Base-by-base conservation (phyloP, 2,888 invertebrate genomes). In the Cotesia congregata region DNA sequence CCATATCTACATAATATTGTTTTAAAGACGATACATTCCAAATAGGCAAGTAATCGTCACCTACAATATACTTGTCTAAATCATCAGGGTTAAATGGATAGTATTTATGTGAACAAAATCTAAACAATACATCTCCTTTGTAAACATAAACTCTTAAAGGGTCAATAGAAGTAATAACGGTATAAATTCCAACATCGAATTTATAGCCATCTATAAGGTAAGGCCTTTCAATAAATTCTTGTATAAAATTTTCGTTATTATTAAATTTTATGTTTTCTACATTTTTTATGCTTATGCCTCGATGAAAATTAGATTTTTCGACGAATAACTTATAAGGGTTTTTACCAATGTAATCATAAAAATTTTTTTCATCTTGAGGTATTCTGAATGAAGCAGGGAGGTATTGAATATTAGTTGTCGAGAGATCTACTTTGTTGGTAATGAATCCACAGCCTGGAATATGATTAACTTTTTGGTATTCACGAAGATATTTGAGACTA, bases 131-230 rank as follows among this genome's bases (percentile, higher is more conserved):
- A 86, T 99, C 98, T 2, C 95, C 96, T 86, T 95, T 95, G 86
- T 97, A 96, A 85, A 95, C 94, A 87, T 98, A 99, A 1, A 95
- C 93, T 81, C 98, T 91, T 30, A 99, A 90, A 0, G 99, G 99
- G 89, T 97, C 93, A 1, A 98, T 92, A 0, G 97, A 98, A 0
- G 98, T 98, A 20, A 99, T 90, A 0, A 95, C 94, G 0, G 96
- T 96, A 87, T 99, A 99, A 76, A 99, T 93, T 6, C 99, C 98
- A 88, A 99, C 96, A 90, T 99, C 99, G 90, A 99, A 99, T 91
- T 98, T 98, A 89, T 96, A 93, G 0, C 97, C 97, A 88, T 97
- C 97, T 2, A 99, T 94, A 17, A 99, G 91, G 83, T 95, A 93
- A 4, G 98, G 98, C 80, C 94, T 95, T 82, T 94, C 94, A 30